phyloP scores from a whole-genome alignment of 2,888 invertebrate genomes.

The Protula sp. region DNA sequence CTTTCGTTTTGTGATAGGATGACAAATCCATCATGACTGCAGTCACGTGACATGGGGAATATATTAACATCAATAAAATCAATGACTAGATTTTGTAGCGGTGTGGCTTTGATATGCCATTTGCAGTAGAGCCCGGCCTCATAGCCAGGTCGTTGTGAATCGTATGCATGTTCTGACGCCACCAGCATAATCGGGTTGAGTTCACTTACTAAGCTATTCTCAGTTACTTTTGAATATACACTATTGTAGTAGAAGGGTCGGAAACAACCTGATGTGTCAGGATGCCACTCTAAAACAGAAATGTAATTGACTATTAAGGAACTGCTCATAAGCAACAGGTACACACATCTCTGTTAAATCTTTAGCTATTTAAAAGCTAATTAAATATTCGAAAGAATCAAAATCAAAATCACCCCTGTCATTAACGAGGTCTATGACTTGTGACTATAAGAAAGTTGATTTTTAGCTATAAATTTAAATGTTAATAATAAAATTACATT shows the following conservation, averaged over 20 bases:
- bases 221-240: background rate
- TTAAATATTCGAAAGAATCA: no score
- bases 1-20: no score
- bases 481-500: no score
- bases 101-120: background rate
- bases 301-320: no score
- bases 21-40: slow-evolving; percentile 21
- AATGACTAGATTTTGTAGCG: background rate
- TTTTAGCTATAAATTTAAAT: no score
- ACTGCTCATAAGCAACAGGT: no score
- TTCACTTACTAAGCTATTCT: background rate
- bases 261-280: background rate
- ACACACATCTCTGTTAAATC: no score
- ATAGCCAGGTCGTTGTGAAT: background rate
- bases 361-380: no score
- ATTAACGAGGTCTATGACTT: no score
- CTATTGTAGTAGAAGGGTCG: background rate
- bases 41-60: slow-evolving; percentile 5
- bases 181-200: background rate
- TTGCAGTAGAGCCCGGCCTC: background rate
- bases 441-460: no score
- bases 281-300: background rate
- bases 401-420: no score
- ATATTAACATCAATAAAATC: slow-evolving; percentile 11
- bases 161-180: background rate